Evolutionary conservation across 2,888 invertebrate genomes (phyloP).

Genomic region (Polia nebulosa): DNA sequence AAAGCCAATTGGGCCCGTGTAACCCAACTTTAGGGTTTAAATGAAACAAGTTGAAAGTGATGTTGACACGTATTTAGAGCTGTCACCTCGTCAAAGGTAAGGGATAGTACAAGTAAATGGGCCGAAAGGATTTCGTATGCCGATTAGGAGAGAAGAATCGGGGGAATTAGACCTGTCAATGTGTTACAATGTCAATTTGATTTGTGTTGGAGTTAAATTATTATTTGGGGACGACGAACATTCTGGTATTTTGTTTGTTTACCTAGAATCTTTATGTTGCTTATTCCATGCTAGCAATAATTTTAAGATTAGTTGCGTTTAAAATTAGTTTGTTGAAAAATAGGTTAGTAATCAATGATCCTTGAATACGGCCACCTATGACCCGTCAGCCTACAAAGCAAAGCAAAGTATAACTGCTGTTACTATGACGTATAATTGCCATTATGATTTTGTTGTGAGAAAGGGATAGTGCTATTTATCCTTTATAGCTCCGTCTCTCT

Average conservation of each 20-base stretch:
- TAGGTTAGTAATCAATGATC: neutral
- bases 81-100: slow-evolving; percentile 67
- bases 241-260: slow-evolving; percentile 9
- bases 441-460: no score
- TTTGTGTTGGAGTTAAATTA: slow-evolving; percentile 45
- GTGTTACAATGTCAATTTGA: slow-evolving; percentile 50
- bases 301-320: neutral
- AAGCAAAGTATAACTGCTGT: no score
- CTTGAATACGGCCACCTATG: neutral
- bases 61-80: slow-evolving; percentile 65
- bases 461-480: no score
- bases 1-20: slow-evolving; percentile 61
- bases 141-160: slow-evolving; percentile 55
- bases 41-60: slow-evolving; percentile 69
- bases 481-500: no score
- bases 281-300: neutral
- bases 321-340: neutral
- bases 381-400: neutral
- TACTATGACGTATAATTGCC: no score
- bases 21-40: slow-evolving; percentile 64
- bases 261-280: neutral
- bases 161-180: slow-evolving; percentile 57
- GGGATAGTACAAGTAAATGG: slow-evolving; percentile 58
- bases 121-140: slow-evolving; percentile 53
- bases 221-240: slow-evolving; percentile 30